phyloP scores from a whole-genome alignment of 2,888 invertebrate genomes.

The Nebria salina region DNA sequence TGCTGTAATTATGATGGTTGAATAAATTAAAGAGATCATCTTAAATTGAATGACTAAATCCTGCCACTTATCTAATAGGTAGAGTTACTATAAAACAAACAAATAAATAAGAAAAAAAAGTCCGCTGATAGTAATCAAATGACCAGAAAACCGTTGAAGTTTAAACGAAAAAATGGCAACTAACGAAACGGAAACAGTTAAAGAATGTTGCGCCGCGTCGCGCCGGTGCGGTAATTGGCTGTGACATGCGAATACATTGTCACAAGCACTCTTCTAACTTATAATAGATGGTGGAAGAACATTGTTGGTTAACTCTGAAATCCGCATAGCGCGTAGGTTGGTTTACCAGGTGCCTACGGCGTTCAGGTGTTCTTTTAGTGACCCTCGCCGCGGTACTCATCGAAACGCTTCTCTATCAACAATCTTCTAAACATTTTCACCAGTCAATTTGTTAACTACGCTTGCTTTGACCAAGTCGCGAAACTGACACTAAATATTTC shows the following conservation, averaged over 20 bases:
- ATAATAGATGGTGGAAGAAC: background rate
- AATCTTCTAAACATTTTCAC: conserved; percentile 3
- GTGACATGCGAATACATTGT: conserved; percentile 32
- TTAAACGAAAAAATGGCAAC: background rate
- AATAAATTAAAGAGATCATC: background rate
- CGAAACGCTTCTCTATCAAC: conserved; percentile 7
- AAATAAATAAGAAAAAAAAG: background rate
- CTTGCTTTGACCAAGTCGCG: background rate
- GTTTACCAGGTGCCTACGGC: conserved; percentile 23
- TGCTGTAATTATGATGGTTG: background rate
- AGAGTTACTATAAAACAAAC: background rate
- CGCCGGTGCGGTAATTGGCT: conserved; percentile 26
- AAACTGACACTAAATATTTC: background rate
- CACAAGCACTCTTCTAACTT: background rate
- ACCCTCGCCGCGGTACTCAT: background rate
- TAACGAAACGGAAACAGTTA: conserved; percentile 13
- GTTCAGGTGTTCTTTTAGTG: conserved; percentile 33
- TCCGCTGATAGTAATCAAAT: background rate
- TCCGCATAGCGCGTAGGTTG: conserved; percentile 9
- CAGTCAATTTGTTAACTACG: conserved; percentile 18
- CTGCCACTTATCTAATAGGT: background rate
- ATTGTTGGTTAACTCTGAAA: background rate
- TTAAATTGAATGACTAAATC: too few relatives aligned
- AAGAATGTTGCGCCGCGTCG: background rate
- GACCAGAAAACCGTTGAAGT: background rate